Percentiles rank a stretch among this genome's conserved stretches.
phyloP scores from a whole-genome alignment of 1,140 invertebrate genomes.

The Saccostrea glomerata region DNA sequence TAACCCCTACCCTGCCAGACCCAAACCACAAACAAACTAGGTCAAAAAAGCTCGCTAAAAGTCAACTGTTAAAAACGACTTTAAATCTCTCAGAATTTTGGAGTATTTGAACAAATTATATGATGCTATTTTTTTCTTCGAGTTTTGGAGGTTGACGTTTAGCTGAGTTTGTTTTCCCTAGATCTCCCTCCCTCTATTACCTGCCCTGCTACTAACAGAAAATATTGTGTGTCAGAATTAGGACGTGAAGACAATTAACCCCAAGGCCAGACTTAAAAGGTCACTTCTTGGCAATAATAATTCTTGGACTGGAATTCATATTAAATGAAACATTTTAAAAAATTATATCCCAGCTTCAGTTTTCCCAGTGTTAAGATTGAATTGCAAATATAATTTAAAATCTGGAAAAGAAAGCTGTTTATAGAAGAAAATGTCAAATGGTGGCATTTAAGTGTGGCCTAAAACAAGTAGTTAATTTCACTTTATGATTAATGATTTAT shows the following conservation, averaged over 20 bases:
- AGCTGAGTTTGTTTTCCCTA: not conserved
- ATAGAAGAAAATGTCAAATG: not conserved
- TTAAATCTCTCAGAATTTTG: no score
- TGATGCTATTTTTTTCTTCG: not conserved
- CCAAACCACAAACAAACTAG: not conserved
- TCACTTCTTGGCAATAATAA: not conserved
- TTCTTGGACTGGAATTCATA: no score
- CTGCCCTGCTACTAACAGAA: not conserved
- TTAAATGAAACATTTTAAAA: no score
- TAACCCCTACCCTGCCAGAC: no score
- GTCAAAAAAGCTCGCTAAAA: not conserved
- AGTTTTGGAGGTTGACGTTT: conserved; percentile 9
- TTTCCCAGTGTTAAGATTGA: no score
- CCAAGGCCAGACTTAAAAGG: not conserved
- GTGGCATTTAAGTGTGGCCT: not conserved
- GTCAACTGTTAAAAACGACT: not conserved
- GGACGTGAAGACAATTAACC: not conserved
- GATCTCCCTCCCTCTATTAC: not conserved
- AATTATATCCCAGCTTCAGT: no score
- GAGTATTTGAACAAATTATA: not conserved
- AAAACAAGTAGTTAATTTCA: conserved; percentile 8
- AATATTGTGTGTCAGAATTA: not conserved
- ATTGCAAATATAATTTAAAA: not conserved
- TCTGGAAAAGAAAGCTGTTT: not conserved
- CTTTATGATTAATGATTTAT: not conserved